Base-by-base conservation (phyloP, 2,888 invertebrate species). In the Abscondita cerata region DNA sequence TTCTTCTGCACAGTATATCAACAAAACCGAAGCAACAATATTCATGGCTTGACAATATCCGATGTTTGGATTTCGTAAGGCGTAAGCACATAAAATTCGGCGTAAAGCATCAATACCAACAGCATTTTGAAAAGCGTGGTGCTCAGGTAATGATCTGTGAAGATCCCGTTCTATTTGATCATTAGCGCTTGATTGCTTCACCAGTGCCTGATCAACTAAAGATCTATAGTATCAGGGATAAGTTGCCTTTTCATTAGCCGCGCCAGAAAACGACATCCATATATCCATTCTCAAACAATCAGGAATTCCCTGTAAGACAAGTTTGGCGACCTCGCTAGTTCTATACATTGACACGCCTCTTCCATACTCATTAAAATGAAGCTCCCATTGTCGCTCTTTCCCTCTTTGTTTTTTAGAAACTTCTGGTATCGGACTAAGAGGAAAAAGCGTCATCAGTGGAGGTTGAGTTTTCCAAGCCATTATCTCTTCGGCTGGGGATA, bases 151-250 rank as follows among this genome's bases (percentile, higher is more conserved):
- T 0, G 98, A 98, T 65, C 98, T 87, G 79, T 98, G 97, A 20
- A 99, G 81, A 82, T 99, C 98, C 69, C 98, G 84, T 81, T 99
- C 98, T 57, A 99, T 99, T 83, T 99, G 99, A 71, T 99, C 98
- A 70, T 96, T 93, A 0, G 95, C 91, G 62, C 90, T 86, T 41
- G 89, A 89, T 19, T 86, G 83, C 73, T 88, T 88, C 9, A 85
- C 84, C 20, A 89, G 77, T 1, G 93, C 92, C 76, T 92, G 89
- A 70, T 92, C 88, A 0, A 97, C 95, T 47, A 96, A 81, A 62
- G 87, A 86, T 70, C 89, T 88, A 77, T 98, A 98, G 57, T 95
- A 84, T 0, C 94, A 95, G 15, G 91, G 91, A 81, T 95, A 90
- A 75, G 90, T 90, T n/a, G 89, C 88, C 82, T 94, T 91, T 81